Percentiles rank a stretch among this genome's conserved stretches.
phyloP scores from a whole-genome alignment of 2,888 invertebrate species.

The Caenorhabditis drosophilae region DNA sequence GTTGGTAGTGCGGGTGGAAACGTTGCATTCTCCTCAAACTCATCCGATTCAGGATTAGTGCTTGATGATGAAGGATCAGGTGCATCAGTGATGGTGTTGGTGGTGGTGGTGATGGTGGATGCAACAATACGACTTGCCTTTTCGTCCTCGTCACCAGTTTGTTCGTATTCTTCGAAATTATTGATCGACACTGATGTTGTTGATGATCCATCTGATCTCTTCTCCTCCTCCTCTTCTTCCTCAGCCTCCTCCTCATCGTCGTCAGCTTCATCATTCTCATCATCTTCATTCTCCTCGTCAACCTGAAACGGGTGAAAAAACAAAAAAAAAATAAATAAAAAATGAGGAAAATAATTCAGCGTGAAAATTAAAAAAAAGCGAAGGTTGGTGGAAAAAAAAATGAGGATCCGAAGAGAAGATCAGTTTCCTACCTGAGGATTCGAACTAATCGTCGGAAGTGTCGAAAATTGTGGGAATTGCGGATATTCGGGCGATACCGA shows the following conservation, averaged over 20 bases:
- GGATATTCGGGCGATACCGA: constrained; percentile 18
- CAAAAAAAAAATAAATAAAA: constrained; percentile 1
- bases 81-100: background rate
- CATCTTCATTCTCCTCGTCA: constrained; percentile 34
- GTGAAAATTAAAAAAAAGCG: background rate
- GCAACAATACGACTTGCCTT: too few species aligned
- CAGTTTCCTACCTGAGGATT: constrained; percentile 29
- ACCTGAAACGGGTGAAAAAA: constrained; percentile 11
- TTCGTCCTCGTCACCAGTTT: too few species aligned
- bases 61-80: too few species aligned
- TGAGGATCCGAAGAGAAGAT: too few species aligned
- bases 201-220: background rate
- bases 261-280: constrained; percentile 19
- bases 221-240: constrained; percentile 18
- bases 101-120: constrained; percentile 2
- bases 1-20: background rate
- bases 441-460: constrained; percentile 28
- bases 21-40: too few species aligned
- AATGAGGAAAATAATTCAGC: background rate
- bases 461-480: constrained; percentile 38
- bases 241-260: constrained; percentile 21
- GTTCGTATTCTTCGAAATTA: background rate
- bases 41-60: too few species aligned
- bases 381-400: background rate
- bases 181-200: background rate